Evolutionary conservation across 37 sponge, comb jelly and placozoan species (phyloP), one percentile per base, ranked within the genome.

Genomic region (Ephydatia muelleri): DNA sequence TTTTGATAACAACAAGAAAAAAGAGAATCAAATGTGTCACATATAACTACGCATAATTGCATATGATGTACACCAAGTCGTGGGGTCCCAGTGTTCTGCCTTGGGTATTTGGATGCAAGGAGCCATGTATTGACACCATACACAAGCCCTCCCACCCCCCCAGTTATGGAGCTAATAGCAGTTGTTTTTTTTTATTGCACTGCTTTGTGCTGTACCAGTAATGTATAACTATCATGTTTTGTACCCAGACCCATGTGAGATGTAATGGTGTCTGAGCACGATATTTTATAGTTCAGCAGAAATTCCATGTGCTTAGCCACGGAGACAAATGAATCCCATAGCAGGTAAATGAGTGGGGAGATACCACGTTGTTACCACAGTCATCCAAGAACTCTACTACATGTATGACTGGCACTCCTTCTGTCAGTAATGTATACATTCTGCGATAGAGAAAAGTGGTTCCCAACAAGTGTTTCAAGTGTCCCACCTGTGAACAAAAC

Each of bases 261-360:
- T 57, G 57, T 57, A 57, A 57, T 57, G 57, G 57, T 57, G 57
- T 57, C 57, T 57, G 57, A 57, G 57, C 57, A 57, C 57, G 57
- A 57, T 57, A 57, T 57, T 57, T 57, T 57, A 57, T 57, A 57
- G 57, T 57, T 57, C 57, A 57, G 57, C 57, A 57, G 57, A 57
- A 57, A 57, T 57, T 57, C 57, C 57, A 57, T 57, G 19, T 57
- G 57, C 16, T 57, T 57, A 57, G 57, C 57, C 57, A 57, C 16
- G 57, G 57, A 14, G 57, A 57, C 57, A 57, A 57, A 57, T 57
- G 57, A 57, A 57, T 57, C 19, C 57, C 57, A 57, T 57, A 57
- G 57, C 57, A 13, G 57, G 57, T 57, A 57, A 57, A 57, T 57
- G 57, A 57, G 57, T 57, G 57, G 16, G 14, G 16, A 57, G 57